These are phyloP conservation scores for Drosophila helvetica DNA, from an alignment of 2,888 invertebrate species.

Conservation along the genomic window DNA sequence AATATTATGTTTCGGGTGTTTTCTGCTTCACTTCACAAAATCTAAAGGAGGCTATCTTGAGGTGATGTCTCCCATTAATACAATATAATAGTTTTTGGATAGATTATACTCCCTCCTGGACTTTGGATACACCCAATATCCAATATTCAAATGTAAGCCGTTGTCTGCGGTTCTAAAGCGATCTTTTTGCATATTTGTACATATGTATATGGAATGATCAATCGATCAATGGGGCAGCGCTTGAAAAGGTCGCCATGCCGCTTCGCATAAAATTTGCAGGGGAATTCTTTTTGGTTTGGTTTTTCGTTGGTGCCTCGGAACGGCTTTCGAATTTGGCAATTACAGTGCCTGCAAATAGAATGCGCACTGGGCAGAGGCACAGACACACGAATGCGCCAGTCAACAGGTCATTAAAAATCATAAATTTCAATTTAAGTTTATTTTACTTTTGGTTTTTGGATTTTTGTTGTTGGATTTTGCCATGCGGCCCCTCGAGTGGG, in stretches of 20 bases:
- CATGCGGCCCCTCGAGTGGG: slow-evolving; percentile 61
- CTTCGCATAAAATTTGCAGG: not conserved
- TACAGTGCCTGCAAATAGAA: slow-evolving; percentile 65
- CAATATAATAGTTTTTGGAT: no score
- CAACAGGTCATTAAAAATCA: slow-evolving; percentile 80
- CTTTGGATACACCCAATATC: not conserved
- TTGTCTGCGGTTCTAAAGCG: not conserved
- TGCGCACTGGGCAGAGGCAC: slow-evolving; percentile 24
- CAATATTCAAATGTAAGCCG: not conserved
- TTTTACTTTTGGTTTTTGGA: slow-evolving; percentile 53
- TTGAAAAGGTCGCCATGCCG: slow-evolving; percentile 1
- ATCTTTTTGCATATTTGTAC: slow-evolving; percentile 3
- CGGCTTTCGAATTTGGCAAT: slow-evolving; percentile 52
- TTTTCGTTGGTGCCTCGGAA: not conserved
- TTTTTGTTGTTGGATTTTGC: slow-evolving; percentile 53
- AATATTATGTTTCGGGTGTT: no score
- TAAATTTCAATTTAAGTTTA: slow-evolving; percentile 80
- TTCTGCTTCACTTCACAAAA: no score
- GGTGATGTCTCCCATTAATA: no score
- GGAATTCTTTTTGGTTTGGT: slow-evolving; percentile 12
- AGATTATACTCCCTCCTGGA: not conserved
- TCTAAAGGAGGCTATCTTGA: no score
- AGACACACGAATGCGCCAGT: slow-evolving; percentile 53
- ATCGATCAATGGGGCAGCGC: slow-evolving; percentile 3
- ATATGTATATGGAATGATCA: not conserved